Base-by-base conservation (phyloP, 2,113 vertebrate species). In the Lanius collurio region DNA sequence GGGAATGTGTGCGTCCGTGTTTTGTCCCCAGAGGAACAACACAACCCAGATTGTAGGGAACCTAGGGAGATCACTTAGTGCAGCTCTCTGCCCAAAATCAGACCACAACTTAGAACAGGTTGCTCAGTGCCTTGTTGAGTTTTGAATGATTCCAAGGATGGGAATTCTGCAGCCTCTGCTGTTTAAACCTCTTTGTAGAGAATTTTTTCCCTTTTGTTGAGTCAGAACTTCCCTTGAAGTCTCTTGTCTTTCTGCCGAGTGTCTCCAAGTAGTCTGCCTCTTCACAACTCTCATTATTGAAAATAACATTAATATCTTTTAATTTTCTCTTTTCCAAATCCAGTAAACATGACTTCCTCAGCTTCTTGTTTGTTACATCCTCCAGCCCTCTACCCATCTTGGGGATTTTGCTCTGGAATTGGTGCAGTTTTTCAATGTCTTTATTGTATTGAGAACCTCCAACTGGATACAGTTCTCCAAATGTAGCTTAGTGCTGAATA, bases 1-100 rank as follows among this genome's bases (percentile, higher is more conserved):
- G 13, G 11, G 17, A 1, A 15, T 1, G 1, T 33, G 3, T 37
- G 17, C 10, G 1, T n/a, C 17, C 19, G 17, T 6, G 20, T 42
- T 77, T 77, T 55, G 15, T 21, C 10, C 30, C 19, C 28, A 16
- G 30, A 60, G 10, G 22, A 69, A 42, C 3, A 82, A 4, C 22
- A 37, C 11, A n/a, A 9, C 31, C 23, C 50, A 31, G 4, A 37
- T 37, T 69, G 11, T 7, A 75, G 28, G 49, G 18, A 53, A 24
- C 5, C 8, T 46, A 4, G 5, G 11, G 24, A 74, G 44, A 27
- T 44, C 4, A 17, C 57, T 26, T 73, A 4, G 6, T 77, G 15
- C 30, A 73, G 14, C 5, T 76, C 5, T 4, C 31, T 47, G 10
- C 23, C 47, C 37, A 62, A 87, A 87, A 57, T 70, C 23, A 13